Base-by-base conservation (phyloP, 2,113 vertebrate species). In the Nymphicus hollandicus region DNA sequence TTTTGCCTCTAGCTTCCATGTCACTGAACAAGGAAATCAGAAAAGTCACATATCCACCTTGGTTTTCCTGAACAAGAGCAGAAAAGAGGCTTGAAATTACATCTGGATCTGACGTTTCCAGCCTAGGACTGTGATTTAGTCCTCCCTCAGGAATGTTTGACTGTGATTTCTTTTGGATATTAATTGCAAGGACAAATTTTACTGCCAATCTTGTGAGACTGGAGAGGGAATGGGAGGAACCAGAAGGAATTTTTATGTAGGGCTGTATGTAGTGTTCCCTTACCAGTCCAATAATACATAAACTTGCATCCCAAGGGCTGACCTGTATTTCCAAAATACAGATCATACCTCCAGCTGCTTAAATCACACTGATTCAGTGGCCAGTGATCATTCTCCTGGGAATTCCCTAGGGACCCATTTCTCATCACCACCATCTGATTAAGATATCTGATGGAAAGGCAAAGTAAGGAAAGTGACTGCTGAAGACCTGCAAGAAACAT, bases 121-220 rank as follows among this genome's bases (percentile, higher is more conserved):
- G 0, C 19, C 41, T 46, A 17, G 8, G 25, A 1, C 22, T 61
- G 14, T n/a, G 35, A 47, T 28, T 41, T 3, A 13, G 7, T 43
- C 10, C 25, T 63, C 28, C 17, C n/a, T 66, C 19, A 60, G 39
- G 50, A 68, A 13, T 15, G 2, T 12, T 31, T n/a, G 44, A 16
- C 27, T 9, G 2, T 10, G 12, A 10, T 46, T 91, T 64, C 18
- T 50, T 91, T 84, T 50, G 49, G 17, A 65, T 10, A 17, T 37
- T 14, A 72, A 25, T 17, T 86, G 4, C 17, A 49, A 86, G 20
- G 61, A 46, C 27, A 69, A 89, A 43, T 70, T 50, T 73, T 44
- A 7, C 10, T 80, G 73, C 27, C 39, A 24, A 0, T 50, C 39
- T 33, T 39, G 10, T n/a, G 49, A 56, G n/a, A 22, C 3, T 37